phyloP scores from a whole-genome alignment of 1,140 invertebrate genomes.

The Whitmania pigra region DNA sequence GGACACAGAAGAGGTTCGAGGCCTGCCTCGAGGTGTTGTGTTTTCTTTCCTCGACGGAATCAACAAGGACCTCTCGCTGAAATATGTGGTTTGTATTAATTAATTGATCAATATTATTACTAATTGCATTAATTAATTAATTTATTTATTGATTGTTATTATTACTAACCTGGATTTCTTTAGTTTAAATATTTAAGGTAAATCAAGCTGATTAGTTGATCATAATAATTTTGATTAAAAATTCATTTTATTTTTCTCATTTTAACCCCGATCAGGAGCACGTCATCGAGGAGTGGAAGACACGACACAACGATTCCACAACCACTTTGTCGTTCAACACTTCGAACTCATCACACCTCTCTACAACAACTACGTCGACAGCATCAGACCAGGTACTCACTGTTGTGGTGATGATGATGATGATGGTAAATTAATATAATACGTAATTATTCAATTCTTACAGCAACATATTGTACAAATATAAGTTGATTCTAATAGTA shows the following conservation, averaged over 20 bases:
- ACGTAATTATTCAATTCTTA: too few relatives aligned
- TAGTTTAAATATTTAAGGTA: too few relatives aligned
- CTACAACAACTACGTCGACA: conserved; percentile 35
- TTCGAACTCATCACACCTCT: conserved; percentile 34
- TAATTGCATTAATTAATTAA: background rate
- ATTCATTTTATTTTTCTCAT: background rate
- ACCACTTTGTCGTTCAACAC: conserved; percentile 57
- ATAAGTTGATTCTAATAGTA: too few relatives aligned
- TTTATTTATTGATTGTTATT: background rate
- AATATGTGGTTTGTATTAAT: conserved; percentile 57
- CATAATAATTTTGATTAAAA: background rate
- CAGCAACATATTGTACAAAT: too few relatives aligned
- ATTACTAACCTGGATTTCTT: too few relatives aligned
- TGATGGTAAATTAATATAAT: too few relatives aligned
- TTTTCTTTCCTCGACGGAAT: conserved; percentile 72
- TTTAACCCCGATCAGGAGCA: conserved; percentile 54
- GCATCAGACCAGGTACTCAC: conserved; percentile 21
- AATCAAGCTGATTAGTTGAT: too few relatives aligned
- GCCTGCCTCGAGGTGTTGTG: conserved; percentile 70
- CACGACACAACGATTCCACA: conserved; percentile 70
- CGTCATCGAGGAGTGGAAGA: conserved; percentile 77
- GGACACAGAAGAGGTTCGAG: conserved; percentile 73
- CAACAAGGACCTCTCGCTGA: conserved; percentile 67
- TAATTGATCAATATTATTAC: too few relatives aligned
- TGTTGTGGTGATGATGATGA: too few relatives aligned